These are phyloP conservation scores for Leptogaster cylindrica DNA, from an alignment of 2,888 invertebrate genomes.

Conservation along the genomic window DNA sequence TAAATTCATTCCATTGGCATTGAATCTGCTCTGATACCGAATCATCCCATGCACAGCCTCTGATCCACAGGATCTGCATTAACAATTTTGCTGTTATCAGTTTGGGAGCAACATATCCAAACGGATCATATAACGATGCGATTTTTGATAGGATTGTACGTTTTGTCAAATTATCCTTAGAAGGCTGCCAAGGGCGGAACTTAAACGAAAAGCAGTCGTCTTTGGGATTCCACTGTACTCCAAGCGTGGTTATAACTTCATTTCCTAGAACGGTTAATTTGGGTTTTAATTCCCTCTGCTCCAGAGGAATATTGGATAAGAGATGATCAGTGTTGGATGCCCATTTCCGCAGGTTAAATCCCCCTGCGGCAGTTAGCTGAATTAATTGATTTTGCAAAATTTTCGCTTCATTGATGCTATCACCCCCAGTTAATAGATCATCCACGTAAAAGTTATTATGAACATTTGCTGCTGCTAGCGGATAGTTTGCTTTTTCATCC, in stretches of 20 bases:
- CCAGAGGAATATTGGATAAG: too few species aligned
- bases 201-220: not conserved
- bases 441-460: constrained; percentile 48
- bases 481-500: constrained; percentile 47
- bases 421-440: constrained; percentile 34
- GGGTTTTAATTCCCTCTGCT: not conserved
- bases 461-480: constrained; percentile 43
- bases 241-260: not conserved
- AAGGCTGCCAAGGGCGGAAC: not conserved
- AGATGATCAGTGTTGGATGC: constrained; percentile 29
- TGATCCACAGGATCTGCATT: not conserved
- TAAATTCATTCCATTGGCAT: too few species aligned
- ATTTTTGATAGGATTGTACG: not conserved
- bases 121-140: not conserved
- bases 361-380: not conserved
- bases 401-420: constrained; percentile 14
- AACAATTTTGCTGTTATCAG: not conserved
- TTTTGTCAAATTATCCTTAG: not conserved
- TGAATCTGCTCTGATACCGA: not conserved
- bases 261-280: not conserved
- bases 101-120: not conserved
- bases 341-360: constrained; percentile 39
- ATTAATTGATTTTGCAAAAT: constrained; percentile 11
- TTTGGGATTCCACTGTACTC: not conserved
- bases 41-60: not conserved